These are phyloP conservation scores for Leucopsar rothschildi DNA, from an alignment of 2,113 vertebrate species.

Conservation along the genomic window DNA sequence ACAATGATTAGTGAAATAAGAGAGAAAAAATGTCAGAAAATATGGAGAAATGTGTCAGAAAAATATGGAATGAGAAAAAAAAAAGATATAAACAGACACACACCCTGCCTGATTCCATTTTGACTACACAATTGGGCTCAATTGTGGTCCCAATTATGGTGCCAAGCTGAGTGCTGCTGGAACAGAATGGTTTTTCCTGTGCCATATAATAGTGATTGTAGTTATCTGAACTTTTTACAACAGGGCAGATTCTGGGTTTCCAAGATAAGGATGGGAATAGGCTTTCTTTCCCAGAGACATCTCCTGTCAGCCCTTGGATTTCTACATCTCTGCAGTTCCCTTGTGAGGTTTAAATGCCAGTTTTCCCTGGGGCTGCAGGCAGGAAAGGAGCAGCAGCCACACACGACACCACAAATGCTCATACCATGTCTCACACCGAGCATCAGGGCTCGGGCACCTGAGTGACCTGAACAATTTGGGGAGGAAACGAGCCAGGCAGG, in stretches of 20 bases:
- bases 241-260: background rate
- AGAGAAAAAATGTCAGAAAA: background rate
- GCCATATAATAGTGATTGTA: background rate
- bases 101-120: background rate
- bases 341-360: background rate
- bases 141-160: rapidly evolving
- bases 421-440: background rate
- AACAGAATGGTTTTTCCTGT: background rate
- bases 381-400: background rate
- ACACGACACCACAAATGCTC: background rate
- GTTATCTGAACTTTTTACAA: background rate
- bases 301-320: background rate
- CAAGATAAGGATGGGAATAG: background rate
- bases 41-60: background rate
- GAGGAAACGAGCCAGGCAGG: background rate
- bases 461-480: background rate
- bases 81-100: background rate
- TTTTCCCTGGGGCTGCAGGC: background rate
- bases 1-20: background rate
- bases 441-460: rapidly evolving
- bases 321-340: background rate
- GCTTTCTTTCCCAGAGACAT: background rate
- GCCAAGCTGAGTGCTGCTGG: background rate
- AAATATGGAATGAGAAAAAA: background rate
- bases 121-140: background rate